Conservation (phyloP, 2,113 vertebrate genomes). For the Cyphomyrus plagiostoma region DNA sequence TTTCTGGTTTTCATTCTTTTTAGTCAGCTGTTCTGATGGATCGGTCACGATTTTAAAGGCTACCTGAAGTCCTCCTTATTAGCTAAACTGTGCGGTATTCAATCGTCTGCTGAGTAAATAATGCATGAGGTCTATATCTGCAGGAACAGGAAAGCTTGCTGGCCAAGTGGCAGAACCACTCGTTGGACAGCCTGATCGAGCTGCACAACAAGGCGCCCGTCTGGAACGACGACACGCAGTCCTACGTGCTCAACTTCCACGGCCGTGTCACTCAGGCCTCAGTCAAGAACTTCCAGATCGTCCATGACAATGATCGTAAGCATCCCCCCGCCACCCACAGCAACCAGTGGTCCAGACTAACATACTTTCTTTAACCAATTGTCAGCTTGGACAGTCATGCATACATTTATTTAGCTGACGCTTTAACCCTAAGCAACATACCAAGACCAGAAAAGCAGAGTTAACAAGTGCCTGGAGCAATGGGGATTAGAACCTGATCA, state of each 20-base stretch:
- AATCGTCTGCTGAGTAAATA: neutral
- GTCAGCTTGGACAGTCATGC: neutral
- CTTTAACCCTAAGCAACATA: neutral
- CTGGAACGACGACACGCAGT: slow-evolving; percentile 96
- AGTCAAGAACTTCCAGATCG: slow-evolving; percentile 97
- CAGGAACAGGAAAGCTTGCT: slow-evolving; percentile 88
- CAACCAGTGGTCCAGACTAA: neutral
- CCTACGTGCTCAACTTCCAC: slow-evolving; percentile 93
- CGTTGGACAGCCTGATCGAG: slow-evolving; percentile 85
- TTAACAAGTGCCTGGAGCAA: neutral
- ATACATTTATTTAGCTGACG: neutral
- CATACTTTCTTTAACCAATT: neutral
- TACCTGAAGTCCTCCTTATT: neutral
- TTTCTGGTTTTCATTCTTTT: neutral
- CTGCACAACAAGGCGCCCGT: slow-evolving; percentile 93
- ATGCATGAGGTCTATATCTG: neutral
- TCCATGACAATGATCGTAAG: slow-evolving; percentile 93
- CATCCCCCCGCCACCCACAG: neutral
- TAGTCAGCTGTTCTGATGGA: neutral
- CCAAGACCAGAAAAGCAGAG: neutral
- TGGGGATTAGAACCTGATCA: neutral
- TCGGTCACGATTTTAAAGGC: neutral
- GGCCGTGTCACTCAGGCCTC: slow-evolving; percentile 94
- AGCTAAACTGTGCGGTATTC: neutral
- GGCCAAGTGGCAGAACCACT: slow-evolving; percentile 79